phyloP scores from a whole-genome alignment of 92 coral and sea anemone genomes.

The Pocillopora grandis region DNA sequence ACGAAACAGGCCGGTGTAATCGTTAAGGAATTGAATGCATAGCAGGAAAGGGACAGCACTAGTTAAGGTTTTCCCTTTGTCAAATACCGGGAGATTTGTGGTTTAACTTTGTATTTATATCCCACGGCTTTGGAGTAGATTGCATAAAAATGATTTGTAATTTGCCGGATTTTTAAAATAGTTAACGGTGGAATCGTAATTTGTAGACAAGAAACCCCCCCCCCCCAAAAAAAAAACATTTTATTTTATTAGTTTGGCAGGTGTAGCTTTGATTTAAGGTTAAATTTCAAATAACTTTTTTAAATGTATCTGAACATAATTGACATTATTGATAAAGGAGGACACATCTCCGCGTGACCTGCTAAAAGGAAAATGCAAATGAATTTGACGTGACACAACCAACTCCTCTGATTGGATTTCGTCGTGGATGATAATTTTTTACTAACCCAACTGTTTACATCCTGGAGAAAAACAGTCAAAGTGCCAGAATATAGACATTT shows the following conservation, averaged over 20 bases:
- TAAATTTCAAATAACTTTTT: too few relatives aligned
- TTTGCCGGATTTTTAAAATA: neutral
- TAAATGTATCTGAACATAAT: too few relatives aligned
- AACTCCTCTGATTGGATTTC: conserved; percentile 19
- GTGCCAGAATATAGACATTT: neutral
- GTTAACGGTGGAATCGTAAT: too few relatives aligned
- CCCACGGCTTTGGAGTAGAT: neutral
- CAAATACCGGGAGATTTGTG: neutral
- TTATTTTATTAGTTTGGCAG: neutral
- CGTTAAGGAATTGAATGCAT: neutral
- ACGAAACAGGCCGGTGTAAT: neutral
- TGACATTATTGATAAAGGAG: neutral
- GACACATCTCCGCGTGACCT: conserved; percentile 39
- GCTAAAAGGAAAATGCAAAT: conserved; percentile 5
- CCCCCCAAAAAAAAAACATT: too few relatives aligned
- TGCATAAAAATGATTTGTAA: neutral
- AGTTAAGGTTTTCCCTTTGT: neutral
- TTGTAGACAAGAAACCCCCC: too few relatives aligned
- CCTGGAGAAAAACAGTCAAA: neutral
- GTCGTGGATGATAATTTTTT: neutral
- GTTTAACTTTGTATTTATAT: neutral
- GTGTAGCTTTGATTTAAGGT: neutral
- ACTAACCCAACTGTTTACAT: conserved; percentile 13
- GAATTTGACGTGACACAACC: conserved; percentile 5
- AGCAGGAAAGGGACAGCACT: neutral